These are phyloP conservation scores for Bradypodion ventrale DNA, from an alignment of 2,797 vertebrate species.

Conservation along the genomic window DNA sequence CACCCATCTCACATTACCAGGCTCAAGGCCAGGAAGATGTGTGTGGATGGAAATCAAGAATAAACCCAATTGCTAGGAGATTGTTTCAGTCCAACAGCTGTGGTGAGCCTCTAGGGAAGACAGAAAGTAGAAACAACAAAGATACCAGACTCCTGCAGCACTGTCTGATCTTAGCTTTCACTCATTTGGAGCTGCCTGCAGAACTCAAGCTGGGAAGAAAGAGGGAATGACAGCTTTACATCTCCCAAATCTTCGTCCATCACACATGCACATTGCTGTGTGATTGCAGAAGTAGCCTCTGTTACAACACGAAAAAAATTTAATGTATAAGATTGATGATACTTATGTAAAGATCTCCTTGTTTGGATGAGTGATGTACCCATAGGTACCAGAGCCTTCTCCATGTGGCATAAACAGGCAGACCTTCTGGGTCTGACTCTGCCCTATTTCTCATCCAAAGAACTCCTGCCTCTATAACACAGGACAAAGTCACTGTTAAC, in stretches of 20 bases:
- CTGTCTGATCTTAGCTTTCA: neutral
- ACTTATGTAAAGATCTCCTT: neutral
- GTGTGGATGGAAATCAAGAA: neutral
- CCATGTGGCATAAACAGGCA: neutral
- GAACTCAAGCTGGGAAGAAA: neutral
- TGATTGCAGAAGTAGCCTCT: neutral
- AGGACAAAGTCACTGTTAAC: neutral
- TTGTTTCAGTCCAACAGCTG: rapidly evolving
- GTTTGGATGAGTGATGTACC: neutral
- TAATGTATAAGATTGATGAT: neutral
- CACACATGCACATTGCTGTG: neutral
- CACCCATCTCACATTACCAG: neutral
- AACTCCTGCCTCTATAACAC: neutral
- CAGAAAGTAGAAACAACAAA: neutral
- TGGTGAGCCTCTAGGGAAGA: neutral
- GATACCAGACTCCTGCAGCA: neutral
- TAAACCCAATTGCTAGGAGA: neutral
- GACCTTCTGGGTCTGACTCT: neutral
- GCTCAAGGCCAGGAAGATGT: neutral
- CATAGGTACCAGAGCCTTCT: neutral
- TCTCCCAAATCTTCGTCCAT: neutral
- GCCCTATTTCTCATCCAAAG: neutral
- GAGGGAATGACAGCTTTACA: no score
- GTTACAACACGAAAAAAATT: no score
- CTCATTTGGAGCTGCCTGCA: neutral